These are phyloP conservation scores for Scalopus aquaticus DNA, from an alignment of 2,113 vertebrate species.

Conservation along the genomic window DNA sequence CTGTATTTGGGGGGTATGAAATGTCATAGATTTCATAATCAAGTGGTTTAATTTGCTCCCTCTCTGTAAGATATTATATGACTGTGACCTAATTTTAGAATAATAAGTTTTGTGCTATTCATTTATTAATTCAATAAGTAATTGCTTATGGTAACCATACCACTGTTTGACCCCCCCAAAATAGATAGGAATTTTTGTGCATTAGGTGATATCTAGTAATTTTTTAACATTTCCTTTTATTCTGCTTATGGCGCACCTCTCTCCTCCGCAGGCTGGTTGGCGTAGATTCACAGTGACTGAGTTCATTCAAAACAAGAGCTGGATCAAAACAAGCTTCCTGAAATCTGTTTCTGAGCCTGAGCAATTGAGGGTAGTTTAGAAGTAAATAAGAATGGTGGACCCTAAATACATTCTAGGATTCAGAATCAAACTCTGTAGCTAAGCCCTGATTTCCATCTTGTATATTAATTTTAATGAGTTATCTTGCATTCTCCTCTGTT, in stretches of 20 bases:
- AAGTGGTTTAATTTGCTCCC: background rate
- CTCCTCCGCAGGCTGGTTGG: background rate
- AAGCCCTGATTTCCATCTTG: background rate
- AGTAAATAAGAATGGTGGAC: background rate
- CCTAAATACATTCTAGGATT: background rate
- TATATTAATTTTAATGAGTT: background rate
- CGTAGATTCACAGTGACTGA: background rate
- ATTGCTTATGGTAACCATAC: background rate
- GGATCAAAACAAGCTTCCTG: background rate
- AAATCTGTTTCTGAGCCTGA: constrained; percentile 31
- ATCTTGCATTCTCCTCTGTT: background rate
- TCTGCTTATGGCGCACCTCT: background rate
- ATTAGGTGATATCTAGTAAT: background rate
- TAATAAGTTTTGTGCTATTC: background rate
- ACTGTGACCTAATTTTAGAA: background rate
- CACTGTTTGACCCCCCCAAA: background rate
- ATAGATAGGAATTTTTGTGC: background rate
- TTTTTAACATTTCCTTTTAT: background rate
- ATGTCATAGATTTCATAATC: background rate
- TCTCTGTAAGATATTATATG: background rate
- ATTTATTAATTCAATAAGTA: background rate
- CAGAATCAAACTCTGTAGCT: background rate
- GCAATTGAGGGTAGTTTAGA: background rate
- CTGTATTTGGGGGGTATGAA: background rate
- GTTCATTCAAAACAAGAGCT: background rate